Evolutionary conservation across 2,113 vertebrate species (phyloP).

Genomic region (Plotosus lineatus): DNA sequence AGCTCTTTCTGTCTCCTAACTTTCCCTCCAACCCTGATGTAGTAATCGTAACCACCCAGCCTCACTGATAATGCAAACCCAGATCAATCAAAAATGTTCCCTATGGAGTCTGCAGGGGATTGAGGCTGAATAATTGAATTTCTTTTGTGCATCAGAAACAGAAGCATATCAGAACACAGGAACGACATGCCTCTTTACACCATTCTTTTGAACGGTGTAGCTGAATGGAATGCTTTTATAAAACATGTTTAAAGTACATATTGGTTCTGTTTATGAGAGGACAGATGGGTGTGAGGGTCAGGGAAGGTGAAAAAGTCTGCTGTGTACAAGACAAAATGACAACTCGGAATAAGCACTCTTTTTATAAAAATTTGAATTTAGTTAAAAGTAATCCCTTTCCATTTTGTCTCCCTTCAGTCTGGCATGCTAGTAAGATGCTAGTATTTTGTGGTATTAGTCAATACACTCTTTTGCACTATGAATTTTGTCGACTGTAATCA

Average conservation of each 20-base stretch:
- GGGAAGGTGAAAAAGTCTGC: too few species aligned
- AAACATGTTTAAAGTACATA: not conserved
- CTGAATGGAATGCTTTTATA: not conserved
- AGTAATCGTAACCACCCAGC: slow-evolving; percentile 41
- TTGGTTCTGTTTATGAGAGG: not conserved
- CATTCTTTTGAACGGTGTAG: not conserved
- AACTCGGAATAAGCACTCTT: too few species aligned
- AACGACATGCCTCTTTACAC: slow-evolving; percentile 18
- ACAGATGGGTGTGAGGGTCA: not conserved
- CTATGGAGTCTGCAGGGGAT: slow-evolving; percentile 37
- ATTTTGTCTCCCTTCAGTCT: too few species aligned
- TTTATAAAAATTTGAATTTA: too few species aligned
- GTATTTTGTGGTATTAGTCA: too few species aligned
- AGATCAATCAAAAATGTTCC: slow-evolving; percentile 48
- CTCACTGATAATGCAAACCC: slow-evolving; percentile 41
- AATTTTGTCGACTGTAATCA: too few species aligned
- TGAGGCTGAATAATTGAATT: slow-evolving; percentile 46
- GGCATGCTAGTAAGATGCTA: too few species aligned
- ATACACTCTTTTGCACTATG: too few species aligned
- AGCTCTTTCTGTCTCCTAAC: slow-evolving; percentile 9
- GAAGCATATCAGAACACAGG: not conserved
- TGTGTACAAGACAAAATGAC: too few species aligned
- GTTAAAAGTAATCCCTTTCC: too few species aligned
- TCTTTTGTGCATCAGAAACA: slow-evolving; percentile 13
- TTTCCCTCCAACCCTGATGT: slow-evolving; percentile 22